A percentile compares a stretch with the other conserved stretches of the same genome.
Conservation (phyloP, 2,113 vertebrate genomes). For the Pachycephala philippinensis region DNA sequence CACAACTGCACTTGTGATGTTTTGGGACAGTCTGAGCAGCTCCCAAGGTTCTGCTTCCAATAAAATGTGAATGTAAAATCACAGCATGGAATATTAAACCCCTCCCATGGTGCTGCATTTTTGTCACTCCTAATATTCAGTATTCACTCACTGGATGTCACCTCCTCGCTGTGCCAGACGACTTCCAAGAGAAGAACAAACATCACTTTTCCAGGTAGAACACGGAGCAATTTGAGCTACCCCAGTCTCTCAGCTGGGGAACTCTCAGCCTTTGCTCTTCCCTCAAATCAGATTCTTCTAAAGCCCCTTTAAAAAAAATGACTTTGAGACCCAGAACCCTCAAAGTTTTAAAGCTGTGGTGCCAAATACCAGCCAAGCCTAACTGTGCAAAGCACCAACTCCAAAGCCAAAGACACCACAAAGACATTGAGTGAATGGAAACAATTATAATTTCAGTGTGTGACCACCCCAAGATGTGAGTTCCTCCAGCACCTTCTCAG, state of each 20-base stretch:
- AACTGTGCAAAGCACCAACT: neutral
- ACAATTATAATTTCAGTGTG: neutral
- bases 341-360: neutral
- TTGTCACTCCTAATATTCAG: neutral
- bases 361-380: neutral
- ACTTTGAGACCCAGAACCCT: neutral
- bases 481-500: neutral
- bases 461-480: fast-evolving
- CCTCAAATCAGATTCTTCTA: neutral
- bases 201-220: neutral
- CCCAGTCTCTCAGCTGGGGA: neutral
- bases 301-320: neutral
- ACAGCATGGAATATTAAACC: neutral
- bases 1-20: fast-evolving
- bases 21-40: neutral
- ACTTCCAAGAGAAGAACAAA: neutral
- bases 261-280: neutral
- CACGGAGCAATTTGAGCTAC: neutral
- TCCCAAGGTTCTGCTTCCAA: neutral
- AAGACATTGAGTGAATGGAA: neutral
- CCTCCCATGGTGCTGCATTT: fast-evolving
- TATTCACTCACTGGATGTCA: neutral
- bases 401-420: neutral
- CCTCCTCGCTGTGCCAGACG: neutral
- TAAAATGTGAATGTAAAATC: neutral